Conservation (phyloP, 2,797 vertebrate species). For the Avahi laniger region DNA sequence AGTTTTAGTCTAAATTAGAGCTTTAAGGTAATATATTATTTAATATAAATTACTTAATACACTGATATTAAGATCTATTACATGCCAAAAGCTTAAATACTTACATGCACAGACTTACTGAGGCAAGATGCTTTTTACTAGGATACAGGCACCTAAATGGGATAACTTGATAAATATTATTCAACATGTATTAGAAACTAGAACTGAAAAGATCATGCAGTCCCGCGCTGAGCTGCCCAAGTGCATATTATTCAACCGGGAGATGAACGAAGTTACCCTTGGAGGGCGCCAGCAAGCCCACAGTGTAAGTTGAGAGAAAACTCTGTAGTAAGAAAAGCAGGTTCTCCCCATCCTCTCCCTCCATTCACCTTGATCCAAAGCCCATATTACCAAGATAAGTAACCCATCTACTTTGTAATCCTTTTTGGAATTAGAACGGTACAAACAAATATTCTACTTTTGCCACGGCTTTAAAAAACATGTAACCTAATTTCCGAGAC, state of each 20-base stretch:
- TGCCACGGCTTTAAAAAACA: slow-evolving; percentile 9
- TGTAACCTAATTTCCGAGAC: slow-evolving; percentile 32
- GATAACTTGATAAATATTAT: neutral
- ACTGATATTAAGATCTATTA: slow-evolving; percentile 51
- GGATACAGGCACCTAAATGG: neutral
- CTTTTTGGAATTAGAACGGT: neutral
- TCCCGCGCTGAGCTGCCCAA: neutral
- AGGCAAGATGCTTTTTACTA: slow-evolving; percentile 37
- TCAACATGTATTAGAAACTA: slow-evolving; percentile 15
- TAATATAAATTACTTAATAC: slow-evolving; percentile 13
- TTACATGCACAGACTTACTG: slow-evolving; percentile 29
- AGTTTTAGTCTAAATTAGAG: slow-evolving; percentile 67
- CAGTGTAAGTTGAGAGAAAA: slow-evolving; percentile 20
- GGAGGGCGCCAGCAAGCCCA: neutral
- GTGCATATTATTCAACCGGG: neutral
- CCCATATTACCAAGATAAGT: neutral
- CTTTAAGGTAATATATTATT: slow-evolving; percentile 56
- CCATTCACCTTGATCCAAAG: slow-evolving; percentile 8
- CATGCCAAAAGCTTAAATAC: slow-evolving; percentile 47
- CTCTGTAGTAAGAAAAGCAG: slow-evolving; percentile 19
- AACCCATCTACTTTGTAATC: slow-evolving; percentile 31
- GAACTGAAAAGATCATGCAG: slow-evolving; percentile 27
- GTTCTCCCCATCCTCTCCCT: neutral
- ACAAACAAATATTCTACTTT: neutral
- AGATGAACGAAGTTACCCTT: neutral